phyloP scores from a whole-genome alignment of 92 coral and sea anemone species.

The Phenganax marumi region DNA sequence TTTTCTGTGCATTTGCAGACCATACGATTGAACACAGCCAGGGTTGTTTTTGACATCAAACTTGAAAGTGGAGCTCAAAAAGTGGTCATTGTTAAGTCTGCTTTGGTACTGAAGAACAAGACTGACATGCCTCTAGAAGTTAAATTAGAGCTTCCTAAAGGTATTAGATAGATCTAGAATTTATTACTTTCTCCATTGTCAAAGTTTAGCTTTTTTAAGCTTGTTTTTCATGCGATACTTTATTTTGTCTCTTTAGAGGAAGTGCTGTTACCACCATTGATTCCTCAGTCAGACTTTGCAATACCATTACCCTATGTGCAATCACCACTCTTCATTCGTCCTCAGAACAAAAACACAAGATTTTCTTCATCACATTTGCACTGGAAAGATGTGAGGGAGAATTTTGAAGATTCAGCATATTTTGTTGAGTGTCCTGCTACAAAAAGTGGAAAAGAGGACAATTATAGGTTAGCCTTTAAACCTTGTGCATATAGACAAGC shows the following conservation, averaged over 20 bases:
- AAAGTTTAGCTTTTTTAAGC: not conserved
- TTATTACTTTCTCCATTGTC: not conserved
- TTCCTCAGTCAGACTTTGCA: slow-evolving; percentile 65
- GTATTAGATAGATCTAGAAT: slow-evolving; percentile 4
- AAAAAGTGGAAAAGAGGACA: slow-evolving; percentile 44
- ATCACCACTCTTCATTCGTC: slow-evolving; percentile 83
- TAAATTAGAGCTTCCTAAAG: slow-evolving; percentile 63
- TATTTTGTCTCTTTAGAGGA: slow-evolving; percentile 54
- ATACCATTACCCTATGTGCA: slow-evolving; percentile 75
- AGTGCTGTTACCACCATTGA: slow-evolving; percentile 65
- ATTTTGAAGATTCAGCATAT: slow-evolving; percentile 65
- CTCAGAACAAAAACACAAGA: slow-evolving; percentile 74
- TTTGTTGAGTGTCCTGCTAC: slow-evolving; percentile 71
- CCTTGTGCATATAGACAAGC: not conserved
- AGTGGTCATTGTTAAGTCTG: slow-evolving; percentile 89
- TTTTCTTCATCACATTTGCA: slow-evolving; percentile 74
- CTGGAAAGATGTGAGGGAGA: slow-evolving; percentile 75
- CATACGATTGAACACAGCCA: slow-evolving; percentile 70
- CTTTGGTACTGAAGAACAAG: slow-evolving; percentile 77
- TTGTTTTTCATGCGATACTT: not conserved
- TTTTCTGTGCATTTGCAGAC: slow-evolving; percentile 53
- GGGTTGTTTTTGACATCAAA: slow-evolving; percentile 91
- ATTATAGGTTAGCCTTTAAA: slow-evolving; percentile 66
- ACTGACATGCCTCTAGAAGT: slow-evolving; percentile 78
- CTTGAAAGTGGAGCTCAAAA: slow-evolving; percentile 94